Evolutionary conservation across 2,797 vertebrate genomes (phyloP), one percentile per base, ranked within the genome.

Genomic region (Sebastes vulpes): DNA sequence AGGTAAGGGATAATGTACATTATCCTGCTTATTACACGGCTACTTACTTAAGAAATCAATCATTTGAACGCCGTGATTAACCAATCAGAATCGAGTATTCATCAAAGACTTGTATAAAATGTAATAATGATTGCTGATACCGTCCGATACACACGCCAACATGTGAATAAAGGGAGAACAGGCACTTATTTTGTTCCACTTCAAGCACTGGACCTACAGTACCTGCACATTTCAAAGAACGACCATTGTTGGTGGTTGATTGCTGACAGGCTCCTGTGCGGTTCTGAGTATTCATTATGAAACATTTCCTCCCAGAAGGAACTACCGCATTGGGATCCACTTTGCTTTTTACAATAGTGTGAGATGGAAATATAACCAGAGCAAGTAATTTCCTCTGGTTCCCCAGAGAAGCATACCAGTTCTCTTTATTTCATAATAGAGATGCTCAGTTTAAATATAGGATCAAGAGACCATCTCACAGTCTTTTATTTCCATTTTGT

Each of bases 381-480:
- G 38, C 4, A 59, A 79, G 59, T 73, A 1, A 65, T 83, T 77
- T 72, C 23, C n/a, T 75, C 9, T n/a, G 6, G 42, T 59, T 74
- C 65, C 68, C 65, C 48, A 31, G 75, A 60, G 52, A 76, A 64
- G 11, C 14, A 58, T 9, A 61, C 16, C 21, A n/a, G 26, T 71
- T 56, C 29, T 54, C 16, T 67, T 38, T 5, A 50, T 71, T 67
- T 52, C 4, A 46, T 58, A 42, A 53, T n/a, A 35, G 25, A 35
- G 14, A 23, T 20, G 46, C 18, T 48, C 46, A 25, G 3, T 50
- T 64, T 64, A 20, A 68, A 48, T 12, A 32, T 16, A 3, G 35
- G 5, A 67, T 63, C n/a, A 25, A 32, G 28, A n/a, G 9, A 25
- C 6, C 5, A 1, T 35, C 12, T 26, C 38, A 46, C 38, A 46